Base-by-base conservation (phyloP, 1,140 invertebrate species). In the Pogonognathellus flavescens region DNA sequence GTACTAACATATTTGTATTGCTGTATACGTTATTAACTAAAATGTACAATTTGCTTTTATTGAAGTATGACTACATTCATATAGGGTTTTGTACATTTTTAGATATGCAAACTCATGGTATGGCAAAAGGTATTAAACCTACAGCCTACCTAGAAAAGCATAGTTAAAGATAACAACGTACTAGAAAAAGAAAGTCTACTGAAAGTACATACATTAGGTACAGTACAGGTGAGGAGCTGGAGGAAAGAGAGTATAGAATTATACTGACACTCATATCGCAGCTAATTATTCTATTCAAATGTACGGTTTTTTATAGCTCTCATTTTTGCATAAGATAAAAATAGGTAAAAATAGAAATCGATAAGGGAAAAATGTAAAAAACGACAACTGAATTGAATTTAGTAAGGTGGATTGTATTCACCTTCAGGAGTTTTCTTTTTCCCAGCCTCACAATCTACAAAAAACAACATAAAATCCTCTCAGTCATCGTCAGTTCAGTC, bases 381-480 rank as follows among this genome's bases (percentile, higher is more conserved):
- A 76, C 41, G 31, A 76, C 31, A 50, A 41, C 41, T 49, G 70
- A 49, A 76, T 76, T 76, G 62, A 66, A 66, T 76, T 76, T 76
- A 76, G 70, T 76, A 49, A 57, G 70, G 70, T 76, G 70, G 70
- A 76, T 76, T 76, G 70, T 25, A 76, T 76, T 85, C 84, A 82
- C 52, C 52, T 55, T 57, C 80, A 82, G 80, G 80, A 82, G 52
- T 82, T 82, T 82, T 82, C 80, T 57, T 60, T 57, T 82, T 82
- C 57, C 80, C 57, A 82, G 57, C 55, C 52, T 82, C 80, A 82
- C 80, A 82, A 82, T 82, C 80, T 82, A 82, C 80, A 82, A 82
- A 82, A 82, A 82, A 60, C 52, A 60, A 82, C 80, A 82, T 82
- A 57, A 82, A 80, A 82, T 82, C 52, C 52, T 76, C 70, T 76